These are phyloP conservation scores for Neotoxoptera formosana DNA, from an alignment of 1,140 invertebrate genomes.

Conservation along the genomic window DNA sequence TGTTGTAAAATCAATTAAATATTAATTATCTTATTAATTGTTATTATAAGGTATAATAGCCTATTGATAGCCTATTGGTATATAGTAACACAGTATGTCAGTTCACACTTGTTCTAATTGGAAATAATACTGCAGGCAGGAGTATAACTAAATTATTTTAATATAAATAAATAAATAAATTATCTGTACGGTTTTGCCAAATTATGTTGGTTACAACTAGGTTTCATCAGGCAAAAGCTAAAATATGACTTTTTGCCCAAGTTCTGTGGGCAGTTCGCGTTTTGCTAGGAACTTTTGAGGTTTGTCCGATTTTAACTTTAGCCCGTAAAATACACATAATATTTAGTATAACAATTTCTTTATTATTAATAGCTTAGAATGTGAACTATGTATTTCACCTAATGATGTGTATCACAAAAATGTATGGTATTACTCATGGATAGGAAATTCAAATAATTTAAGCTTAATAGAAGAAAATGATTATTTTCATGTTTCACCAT, in stretches of 20 bases:
- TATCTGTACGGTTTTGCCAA: not conserved
- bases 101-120: too few species aligned
- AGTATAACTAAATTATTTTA: too few species aligned
- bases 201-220: not conserved
- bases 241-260: not conserved
- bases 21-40: too few species aligned
- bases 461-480: constrained; percentile 44
- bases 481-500: constrained; percentile 64
- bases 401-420: constrained; percentile 63
- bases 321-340: not conserved
- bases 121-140: too few species aligned
- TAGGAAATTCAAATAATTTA: constrained; percentile 28
- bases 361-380: constrained; percentile 64
- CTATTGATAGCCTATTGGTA: too few species aligned
- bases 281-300: not conserved
- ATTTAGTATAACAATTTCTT: not conserved
- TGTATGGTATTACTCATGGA: constrained; percentile 65
- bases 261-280: not conserved
- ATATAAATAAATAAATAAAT: too few species aligned
- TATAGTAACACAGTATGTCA: too few species aligned
- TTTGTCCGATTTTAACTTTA: not conserved
- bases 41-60: too few species aligned
- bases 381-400: constrained; percentile 67
- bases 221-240: not conserved
- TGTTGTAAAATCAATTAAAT: too few species aligned